Base-by-base conservation (phyloP, 2,797 vertebrate species). In the Poeciliopsis presidionis region DNA sequence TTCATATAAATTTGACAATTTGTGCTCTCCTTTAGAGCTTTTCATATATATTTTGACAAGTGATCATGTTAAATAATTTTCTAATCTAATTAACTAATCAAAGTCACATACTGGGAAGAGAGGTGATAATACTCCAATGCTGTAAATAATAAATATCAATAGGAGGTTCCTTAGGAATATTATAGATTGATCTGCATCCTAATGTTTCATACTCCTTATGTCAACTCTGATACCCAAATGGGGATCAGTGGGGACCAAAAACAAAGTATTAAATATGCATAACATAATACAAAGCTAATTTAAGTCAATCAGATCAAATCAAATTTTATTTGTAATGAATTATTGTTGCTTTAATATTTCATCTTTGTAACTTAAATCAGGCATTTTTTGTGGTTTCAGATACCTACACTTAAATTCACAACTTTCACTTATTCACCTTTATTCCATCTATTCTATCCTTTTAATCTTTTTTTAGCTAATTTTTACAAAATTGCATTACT, bases 351-450 rank as follows among this genome's bases (percentile, higher is more conserved):
- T 39, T 22, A 70, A n/a, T 39, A 18, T 36, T 78, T 7, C 0
- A 0, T 14, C 63, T 82, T 28, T 22, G 9, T 12, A 16, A 53
- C 49, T 53, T 65, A 72, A 30, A 39, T 51, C 33, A 53, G 5
- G 47, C n/a, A n/a, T 16, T 65, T 61, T 74, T 72, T 22, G 16
- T 76, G 46, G 7, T 57, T 33, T 39, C 4, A 28, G 65, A 51
- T 45, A 11, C 7, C 28, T 5, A 5, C 6, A 59, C 22, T 41
- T 12, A 69, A 3, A n/a, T 20, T 63, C 55, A 41, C 6, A 71
- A 46, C 69, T 20, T 41, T 25, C 13, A 76, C 63, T 6, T 51
- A 28, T 3, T 69, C 76, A 80, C 8, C 76, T 71, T 4, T 74
- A 33, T 28, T 22, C 14, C 5, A 73, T 9, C 36, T n/a, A 43